A percentile compares a stretch with the other conserved stretches of the same genome.
Conservation (phyloP, 2,888 invertebrate genomes). For the Pseudococcus viburni region DNA sequence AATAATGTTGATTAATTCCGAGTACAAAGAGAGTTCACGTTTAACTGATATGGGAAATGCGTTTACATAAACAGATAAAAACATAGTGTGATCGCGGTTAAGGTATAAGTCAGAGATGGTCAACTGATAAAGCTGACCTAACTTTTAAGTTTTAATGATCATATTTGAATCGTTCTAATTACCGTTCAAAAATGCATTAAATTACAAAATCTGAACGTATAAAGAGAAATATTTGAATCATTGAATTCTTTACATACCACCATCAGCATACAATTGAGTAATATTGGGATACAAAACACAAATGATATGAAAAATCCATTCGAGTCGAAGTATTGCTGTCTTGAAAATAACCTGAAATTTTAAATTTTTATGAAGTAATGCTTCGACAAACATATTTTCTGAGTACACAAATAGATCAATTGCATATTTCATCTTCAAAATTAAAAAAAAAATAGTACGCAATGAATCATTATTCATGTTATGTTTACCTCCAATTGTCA, state of each 20-base stretch:
- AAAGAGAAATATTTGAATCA: background rate
- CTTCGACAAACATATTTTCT: background rate
- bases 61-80: conserved; percentile 13
- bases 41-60: background rate
- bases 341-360: conserved; percentile 77
- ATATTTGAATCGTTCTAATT: background rate
- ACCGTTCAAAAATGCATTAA: background rate
- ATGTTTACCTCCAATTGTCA: conserved; percentile 80
- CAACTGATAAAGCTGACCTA: background rate
- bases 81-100: conserved; percentile 5
- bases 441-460: background rate
- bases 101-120: background rate
- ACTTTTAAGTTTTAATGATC: background rate
- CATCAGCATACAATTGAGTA: conserved; percentile 93
- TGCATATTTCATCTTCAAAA: background rate
- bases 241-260: conserved; percentile 80
- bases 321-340: conserved; percentile 94
- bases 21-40: background rate
- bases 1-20: background rate
- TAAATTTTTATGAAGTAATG: background rate
- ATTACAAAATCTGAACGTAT: background rate
- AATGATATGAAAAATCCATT: conserved; percentile 94
- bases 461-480: background rate
- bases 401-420: background rate
- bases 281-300: conserved; percentile 92